Conservation (phyloP, 1,140 invertebrate species). For the Pseudobourletiella spinata region DNA sequence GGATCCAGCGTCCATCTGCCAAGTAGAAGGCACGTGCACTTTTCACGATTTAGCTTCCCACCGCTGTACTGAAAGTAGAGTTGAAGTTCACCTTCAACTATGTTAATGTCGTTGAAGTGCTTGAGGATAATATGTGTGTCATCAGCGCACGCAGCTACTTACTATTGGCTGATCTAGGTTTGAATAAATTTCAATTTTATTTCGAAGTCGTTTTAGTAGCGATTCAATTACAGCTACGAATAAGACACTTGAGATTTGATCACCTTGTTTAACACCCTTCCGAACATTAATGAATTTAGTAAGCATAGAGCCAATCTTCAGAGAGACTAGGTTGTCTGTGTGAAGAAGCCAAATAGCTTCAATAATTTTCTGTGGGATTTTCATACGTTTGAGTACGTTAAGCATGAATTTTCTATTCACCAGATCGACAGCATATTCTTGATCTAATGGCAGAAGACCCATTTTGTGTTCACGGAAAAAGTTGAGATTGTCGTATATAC, state of each 20-base stretch:
- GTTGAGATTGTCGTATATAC: slow-evolving; percentile 13
- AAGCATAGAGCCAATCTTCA: neutral
- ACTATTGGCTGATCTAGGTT: neutral
- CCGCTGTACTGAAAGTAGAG: neutral
- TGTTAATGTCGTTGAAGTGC: neutral
- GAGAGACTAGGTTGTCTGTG: neutral
- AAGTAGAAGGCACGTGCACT: neutral
- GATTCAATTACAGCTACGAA: slow-evolving; percentile 3
- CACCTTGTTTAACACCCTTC: slow-evolving; percentile 10
- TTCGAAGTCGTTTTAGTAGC: neutral
- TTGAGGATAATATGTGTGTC: neutral
- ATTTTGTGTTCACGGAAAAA: neutral
- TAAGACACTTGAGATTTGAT: slow-evolving; percentile 3
- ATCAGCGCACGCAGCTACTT: slow-evolving; percentile 11
- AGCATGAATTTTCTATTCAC: slow-evolving; percentile 1
- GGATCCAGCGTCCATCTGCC: neutral
- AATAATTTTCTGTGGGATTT: neutral
- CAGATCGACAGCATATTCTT: slow-evolving; percentile 9
- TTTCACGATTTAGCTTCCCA: neutral
- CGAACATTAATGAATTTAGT: neutral
- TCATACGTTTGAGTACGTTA: neutral
- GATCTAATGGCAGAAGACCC: slow-evolving; percentile 5
- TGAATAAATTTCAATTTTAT: no score
- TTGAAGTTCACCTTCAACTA: neutral
- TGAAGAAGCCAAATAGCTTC: slow-evolving; percentile 3